phyloP scores from a whole-genome alignment of 2,797 vertebrate genomes.

The Anguilla marmorata region DNA sequence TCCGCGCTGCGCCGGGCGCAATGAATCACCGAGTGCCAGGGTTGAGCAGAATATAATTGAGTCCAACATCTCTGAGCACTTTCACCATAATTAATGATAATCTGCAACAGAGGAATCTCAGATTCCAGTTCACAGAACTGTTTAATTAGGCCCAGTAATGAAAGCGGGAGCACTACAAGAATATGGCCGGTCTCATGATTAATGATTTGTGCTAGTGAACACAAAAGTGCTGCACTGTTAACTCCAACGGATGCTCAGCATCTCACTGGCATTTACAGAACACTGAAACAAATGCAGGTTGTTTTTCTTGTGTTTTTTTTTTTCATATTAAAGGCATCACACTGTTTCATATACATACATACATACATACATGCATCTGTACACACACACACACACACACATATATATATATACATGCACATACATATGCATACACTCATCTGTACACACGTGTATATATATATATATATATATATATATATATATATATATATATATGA shows the following conservation, averaged over 20 bases:
- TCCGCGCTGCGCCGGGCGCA: constrained; percentile 91
- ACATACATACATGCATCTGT: not conserved
- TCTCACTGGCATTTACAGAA: constrained; percentile 94
- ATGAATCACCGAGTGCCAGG: constrained; percentile 99
- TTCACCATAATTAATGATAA: constrained; percentile 99
- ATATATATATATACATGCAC: too few species aligned
- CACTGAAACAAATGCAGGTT: constrained; percentile 82
- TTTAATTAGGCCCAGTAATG: constrained; percentile 99
- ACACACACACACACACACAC: not conserved
- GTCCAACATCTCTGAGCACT: constrained; percentile 99
- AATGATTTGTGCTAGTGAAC: constrained; percentile 99
- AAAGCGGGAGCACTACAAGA: constrained; percentile 99
- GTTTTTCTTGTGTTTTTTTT: constrained; percentile 22
- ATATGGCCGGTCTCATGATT: constrained; percentile 99
- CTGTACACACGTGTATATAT: too few species aligned
- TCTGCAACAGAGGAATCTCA: constrained; percentile 99
- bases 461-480: not conserved
- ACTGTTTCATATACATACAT: constrained; percentile 31
- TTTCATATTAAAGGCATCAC: constrained; percentile 70
- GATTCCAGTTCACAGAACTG: constrained; percentile 99
- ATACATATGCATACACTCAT: too few species aligned
- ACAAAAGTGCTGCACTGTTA: constrained; percentile 99
- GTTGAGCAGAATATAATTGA: constrained; percentile 99
- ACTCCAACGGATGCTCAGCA: constrained; percentile 90
- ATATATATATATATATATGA: not conserved